Conservation (phyloP, 37 sponge, comb jelly and placozoan genomes). For the Spongilla lacustris region DNA sequence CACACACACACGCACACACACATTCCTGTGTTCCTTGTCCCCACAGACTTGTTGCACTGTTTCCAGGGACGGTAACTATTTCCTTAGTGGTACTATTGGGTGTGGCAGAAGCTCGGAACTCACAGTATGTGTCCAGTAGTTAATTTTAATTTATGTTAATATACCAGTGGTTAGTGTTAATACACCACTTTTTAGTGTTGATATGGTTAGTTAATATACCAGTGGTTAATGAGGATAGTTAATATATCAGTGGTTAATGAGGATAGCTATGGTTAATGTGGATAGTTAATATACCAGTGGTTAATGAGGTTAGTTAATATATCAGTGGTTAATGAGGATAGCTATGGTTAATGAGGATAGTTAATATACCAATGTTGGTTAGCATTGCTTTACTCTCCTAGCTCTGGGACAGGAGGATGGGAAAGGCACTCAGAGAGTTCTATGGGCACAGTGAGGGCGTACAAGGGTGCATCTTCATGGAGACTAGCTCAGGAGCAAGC, state of each 20-base stretch:
- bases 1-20: too few species aligned
- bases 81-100: constrained; percentile 22
- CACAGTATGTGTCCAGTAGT: neutral
- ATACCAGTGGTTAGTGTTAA: too few species aligned
- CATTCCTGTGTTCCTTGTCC: too few species aligned
- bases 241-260: too few species aligned
- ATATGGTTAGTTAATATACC: neutral
- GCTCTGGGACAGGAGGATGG: constrained; percentile 51
- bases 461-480: constrained; percentile 20
- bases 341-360: too few species aligned
- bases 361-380: neutral
- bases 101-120: constrained; percentile 28
- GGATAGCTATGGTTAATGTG: too few species aligned
- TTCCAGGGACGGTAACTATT: constrained; percentile 25
- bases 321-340: too few species aligned
- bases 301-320: too few species aligned
- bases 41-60: constrained; percentile 61
- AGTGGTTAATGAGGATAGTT: neutral
- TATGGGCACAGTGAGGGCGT: constrained; percentile 46
- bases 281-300: too few species aligned
- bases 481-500: too few species aligned
- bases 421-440: constrained; percentile 37
- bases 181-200: too few species aligned
- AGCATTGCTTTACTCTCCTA: neutral
- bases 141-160: too few species aligned